Evolutionary conservation across 2,888 invertebrate genomes (phyloP), one percentile per base, ranked within the genome.

Genomic region (Leptogaster cylindrica): DNA sequence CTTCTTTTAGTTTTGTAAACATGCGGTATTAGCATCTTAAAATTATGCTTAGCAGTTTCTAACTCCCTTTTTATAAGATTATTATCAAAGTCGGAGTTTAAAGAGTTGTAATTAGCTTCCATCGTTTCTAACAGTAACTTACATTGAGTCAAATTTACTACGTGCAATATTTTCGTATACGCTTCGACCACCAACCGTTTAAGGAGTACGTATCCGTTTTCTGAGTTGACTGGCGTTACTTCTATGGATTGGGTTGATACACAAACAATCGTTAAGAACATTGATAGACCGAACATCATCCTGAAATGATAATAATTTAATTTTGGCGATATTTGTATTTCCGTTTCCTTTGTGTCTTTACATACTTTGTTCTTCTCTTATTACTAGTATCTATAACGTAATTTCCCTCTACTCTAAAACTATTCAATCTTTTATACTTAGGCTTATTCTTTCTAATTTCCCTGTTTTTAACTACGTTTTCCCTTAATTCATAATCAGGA

Each of bases 351-450:
- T 51, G 51, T 16, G n/a, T 51, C 12, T 2, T 10, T 16, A 28
- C 27, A 5, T 51, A 51, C 28, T 51, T 51, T 27, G 6, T 51
- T 12, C 4, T 14, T 5, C 51, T 14, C 14, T 20, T 51, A 14
- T 6, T 51, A 10, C n/a, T 51, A 16, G 51, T 27, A 20, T 51
- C 16, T 28, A 51, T 16, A 14, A 51, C 28, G 18, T 51, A 28
- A 14, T 51, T 28, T 14, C 5, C 16, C 14, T 51, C 12, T 8
- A 10, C 7, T 16, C 14, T 28, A 16, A 28, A 51, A 12, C 14
- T 51, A 18, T 14, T 39, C 39, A 58, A 7, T 20, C 41, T 58
- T 25, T 58, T 58, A 12, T 58, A 58, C 23, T 58, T 41, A 25
- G 23, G 39, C 25, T 41, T 58, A 39, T 41, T 39, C 12, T 41